These are phyloP conservation scores for Pantelozetes paolii DNA, from an alignment of 2,888 invertebrate genomes.

Conservation along the genomic window DNA sequence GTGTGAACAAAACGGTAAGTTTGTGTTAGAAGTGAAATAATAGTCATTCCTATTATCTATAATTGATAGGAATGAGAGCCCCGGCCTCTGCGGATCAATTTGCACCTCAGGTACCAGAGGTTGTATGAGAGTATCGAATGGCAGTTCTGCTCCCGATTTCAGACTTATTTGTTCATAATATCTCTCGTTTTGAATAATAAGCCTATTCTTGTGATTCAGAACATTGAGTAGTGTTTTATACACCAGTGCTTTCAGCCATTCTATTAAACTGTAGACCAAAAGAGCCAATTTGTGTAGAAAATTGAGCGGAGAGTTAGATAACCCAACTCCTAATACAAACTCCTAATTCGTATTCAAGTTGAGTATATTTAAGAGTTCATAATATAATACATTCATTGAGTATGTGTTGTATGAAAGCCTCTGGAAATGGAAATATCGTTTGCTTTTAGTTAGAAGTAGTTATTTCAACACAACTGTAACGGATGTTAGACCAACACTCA, in stretches of 20 bases:
- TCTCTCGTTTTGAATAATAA: conserved; percentile 18
- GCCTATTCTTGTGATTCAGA: background rate
- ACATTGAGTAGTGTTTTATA: conserved; percentile 16
- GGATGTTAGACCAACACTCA: conserved; percentile 40
- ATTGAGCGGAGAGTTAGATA: conserved; percentile 25
- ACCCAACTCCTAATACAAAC: conserved; percentile 25
- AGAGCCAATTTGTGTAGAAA: conserved; percentile 31
- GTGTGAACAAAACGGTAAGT: background rate
- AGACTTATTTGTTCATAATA: conserved; percentile 27
- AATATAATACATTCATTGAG: conserved; percentile 18
- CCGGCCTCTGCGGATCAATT: conserved; percentile 7
- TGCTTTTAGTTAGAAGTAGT: conserved; percentile 23
- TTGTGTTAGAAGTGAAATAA: background rate
- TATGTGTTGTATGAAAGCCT: background rate
- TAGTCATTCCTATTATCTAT: conserved; percentile 20
- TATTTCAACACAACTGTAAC: conserved; percentile 2
- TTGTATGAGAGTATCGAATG: conserved; percentile 6
- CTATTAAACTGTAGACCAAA: background rate
- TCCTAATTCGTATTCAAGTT: conserved; percentile 31
- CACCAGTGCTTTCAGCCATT: conserved; percentile 14
- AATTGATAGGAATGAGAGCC: conserved; percentile 19
- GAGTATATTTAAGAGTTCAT: conserved; percentile 20
- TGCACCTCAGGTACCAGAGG: conserved; percentile 5
- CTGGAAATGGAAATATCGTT: conserved; percentile 37
- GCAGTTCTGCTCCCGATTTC: background rate